phyloP scores from a whole-genome alignment of 2,797 vertebrate genomes.

The Syngnathus acus region DNA sequence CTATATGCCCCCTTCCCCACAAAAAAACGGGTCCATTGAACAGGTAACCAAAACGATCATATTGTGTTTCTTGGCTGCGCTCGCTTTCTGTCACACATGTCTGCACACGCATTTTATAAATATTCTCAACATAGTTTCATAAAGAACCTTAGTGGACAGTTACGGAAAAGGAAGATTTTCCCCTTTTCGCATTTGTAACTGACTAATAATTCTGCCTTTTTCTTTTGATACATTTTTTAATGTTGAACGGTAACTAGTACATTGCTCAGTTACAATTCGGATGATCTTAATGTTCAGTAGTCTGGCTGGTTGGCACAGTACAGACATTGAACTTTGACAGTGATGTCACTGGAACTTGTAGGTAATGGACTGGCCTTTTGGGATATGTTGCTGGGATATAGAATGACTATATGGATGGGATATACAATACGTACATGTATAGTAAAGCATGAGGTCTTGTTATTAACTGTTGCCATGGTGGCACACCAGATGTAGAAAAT shows the following conservation, averaged over 20 bases:
- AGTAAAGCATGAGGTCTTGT: neutral
- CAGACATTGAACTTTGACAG: neutral
- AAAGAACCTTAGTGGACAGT: neutral
- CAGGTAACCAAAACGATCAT: neutral
- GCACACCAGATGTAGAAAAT: neutral
- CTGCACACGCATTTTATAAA: neutral
- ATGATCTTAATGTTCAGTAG: neutral
- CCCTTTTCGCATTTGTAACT: neutral
- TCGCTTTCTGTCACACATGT: neutral
- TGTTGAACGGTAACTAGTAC: no score
- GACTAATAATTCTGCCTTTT: neutral
- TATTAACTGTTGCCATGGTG: neutral
- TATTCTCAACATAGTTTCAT: neutral
- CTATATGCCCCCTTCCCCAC: constrained; percentile 16
- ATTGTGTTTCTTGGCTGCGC: neutral
- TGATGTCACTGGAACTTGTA: constrained; percentile 2
- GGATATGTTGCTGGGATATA: neutral
- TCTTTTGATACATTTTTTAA: neutral
- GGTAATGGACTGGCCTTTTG: constrained; percentile 3
- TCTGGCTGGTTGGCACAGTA: neutral
- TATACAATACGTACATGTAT: neutral
- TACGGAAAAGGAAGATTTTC: neutral
- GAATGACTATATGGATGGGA: neutral
- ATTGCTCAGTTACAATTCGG: neutral
- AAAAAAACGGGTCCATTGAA: constrained; percentile 1